Evolutionary conservation across 2,797 vertebrate genomes (phyloP).

Genomic region (Scleropages formosus): DNA sequence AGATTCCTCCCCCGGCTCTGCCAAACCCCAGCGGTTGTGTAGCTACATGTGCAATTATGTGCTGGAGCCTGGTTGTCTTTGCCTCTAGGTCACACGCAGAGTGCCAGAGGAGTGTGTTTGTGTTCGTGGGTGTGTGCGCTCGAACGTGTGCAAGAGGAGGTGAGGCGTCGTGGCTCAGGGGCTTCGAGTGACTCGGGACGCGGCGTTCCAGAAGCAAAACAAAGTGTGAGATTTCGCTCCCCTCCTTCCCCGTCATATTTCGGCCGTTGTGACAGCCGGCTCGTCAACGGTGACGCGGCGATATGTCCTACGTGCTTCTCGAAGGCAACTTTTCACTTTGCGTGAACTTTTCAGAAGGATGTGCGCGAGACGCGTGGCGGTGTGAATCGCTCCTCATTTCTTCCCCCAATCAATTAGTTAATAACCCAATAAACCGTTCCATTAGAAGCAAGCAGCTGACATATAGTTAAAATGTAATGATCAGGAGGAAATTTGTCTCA

Average conservation of each 20-base stretch:
- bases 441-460: neutral
- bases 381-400: neutral
- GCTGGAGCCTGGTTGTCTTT: constrained; percentile 68
- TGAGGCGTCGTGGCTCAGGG: neutral
- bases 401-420: neutral
- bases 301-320: neutral
- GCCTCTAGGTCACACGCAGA: constrained; percentile 57
- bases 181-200: too few species aligned
- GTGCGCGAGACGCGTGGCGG: too few species aligned
- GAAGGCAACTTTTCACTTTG: neutral
- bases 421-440: constrained; percentile 7
- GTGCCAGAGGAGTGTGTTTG: constrained; percentile 25
- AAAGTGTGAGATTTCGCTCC: neutral
- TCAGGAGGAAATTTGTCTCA: constrained; percentile 6
- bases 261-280: too few species aligned
- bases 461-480: constrained; percentile 18
- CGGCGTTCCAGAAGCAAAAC: neutral
- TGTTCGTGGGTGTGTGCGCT: constrained; percentile 18
- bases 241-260: neutral
- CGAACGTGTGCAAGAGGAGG: neutral
- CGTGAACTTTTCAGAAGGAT: neutral
- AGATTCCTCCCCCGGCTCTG: constrained; percentile 60
- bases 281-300: too few species aligned
- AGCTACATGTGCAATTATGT: constrained; percentile 70
- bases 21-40: constrained; percentile 69